Conservation (phyloP, 2,888 invertebrate genomes). For the Entomobrya proxima region DNA sequence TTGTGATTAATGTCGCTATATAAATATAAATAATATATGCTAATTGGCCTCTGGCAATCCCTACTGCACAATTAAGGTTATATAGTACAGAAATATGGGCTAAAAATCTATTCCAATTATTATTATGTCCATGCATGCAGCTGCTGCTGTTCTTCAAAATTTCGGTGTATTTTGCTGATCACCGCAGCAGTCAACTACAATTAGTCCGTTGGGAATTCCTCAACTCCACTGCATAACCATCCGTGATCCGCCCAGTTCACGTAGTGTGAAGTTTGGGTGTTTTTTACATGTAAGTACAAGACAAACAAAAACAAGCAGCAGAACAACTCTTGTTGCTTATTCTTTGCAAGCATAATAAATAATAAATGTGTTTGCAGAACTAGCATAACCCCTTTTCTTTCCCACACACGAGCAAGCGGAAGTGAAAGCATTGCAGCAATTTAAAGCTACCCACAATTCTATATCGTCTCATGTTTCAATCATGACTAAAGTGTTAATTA, state of each 20-base stretch:
- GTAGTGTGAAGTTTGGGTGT: constrained; percentile 11
- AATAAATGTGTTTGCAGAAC: no score
- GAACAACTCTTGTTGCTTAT: neutral
- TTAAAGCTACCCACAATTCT: constrained; percentile 28
- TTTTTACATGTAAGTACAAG: constrained; percentile 17
- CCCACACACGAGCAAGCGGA: neutral
- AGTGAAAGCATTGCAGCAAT: neutral
- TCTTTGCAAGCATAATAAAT: neutral
- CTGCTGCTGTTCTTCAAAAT: constrained; percentile 36
- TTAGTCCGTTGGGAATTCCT: neutral
- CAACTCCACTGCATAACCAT: neutral
- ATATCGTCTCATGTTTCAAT: constrained; percentile 41
- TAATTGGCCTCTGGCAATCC: no score
- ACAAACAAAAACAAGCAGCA: constrained; percentile 4
- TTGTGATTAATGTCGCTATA: no score
- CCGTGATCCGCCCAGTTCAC: constrained; percentile 20
- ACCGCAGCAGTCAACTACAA: neutral
- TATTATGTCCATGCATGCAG: constrained; percentile 3
- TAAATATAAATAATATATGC: no score
- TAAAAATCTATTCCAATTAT: no score
- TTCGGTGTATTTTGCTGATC: neutral
- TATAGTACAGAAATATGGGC: no score
- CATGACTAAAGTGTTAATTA: constrained; percentile 50
- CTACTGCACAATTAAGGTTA: no score
- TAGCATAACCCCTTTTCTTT: neutral